Evolutionary conservation across 2,888 invertebrate genomes (phyloP).

Genomic region (Torymus texanus): DNA sequence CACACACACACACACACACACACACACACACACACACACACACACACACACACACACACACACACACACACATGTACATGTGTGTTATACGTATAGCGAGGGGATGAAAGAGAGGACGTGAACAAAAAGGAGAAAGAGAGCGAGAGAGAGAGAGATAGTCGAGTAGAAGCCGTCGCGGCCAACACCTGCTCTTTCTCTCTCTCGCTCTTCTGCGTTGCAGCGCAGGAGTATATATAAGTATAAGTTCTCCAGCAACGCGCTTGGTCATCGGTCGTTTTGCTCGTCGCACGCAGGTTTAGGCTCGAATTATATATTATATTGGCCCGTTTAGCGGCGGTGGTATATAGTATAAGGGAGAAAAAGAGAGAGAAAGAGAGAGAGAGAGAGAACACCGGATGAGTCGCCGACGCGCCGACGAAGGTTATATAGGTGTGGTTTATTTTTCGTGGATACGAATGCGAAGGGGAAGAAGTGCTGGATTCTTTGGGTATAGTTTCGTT

Average conservation of each 20-base stretch:
- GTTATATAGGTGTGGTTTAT: neutral
- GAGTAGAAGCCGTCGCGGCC: constrained; percentile 34
- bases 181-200: constrained; percentile 50
- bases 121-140: neutral
- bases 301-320: constrained; percentile 24
- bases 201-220: neutral
- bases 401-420: neutral
- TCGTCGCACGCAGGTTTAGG: constrained; percentile 4
- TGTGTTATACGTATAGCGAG: neutral
- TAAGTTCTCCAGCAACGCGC: too few species aligned
- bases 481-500: too few species aligned
- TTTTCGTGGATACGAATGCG: too few species aligned
- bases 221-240: too few species aligned
- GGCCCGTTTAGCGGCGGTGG: neutral
- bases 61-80: too few species aligned
- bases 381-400: neutral
- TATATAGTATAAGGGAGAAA: neutral
- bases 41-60: too few species aligned
- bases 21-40: too few species aligned
- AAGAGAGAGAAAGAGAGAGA: neutral
- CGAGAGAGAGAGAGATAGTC: constrained; percentile 13
- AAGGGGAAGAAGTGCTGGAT: too few species aligned
- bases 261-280: too few species aligned
- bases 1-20: too few species aligned
- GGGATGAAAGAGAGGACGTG: constrained; percentile 45